These are phyloP conservation scores for Sphenopsis melanotis DNA, from an alignment of 2,797 vertebrate genomes.

Conservation along the genomic window DNA sequence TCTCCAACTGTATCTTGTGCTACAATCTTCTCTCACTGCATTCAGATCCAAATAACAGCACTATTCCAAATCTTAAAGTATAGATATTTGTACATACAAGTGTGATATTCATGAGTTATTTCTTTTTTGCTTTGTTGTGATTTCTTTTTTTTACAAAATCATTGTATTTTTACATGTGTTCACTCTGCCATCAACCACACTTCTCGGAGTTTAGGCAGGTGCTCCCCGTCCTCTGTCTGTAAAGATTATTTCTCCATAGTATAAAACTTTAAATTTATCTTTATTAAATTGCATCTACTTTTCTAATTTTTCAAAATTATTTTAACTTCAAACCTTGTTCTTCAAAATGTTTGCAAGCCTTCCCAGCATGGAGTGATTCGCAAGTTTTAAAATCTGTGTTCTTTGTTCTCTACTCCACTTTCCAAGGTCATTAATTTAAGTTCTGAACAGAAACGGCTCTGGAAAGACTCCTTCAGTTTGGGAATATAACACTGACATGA, in stretches of 20 bases:
- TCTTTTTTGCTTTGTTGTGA: not conserved
- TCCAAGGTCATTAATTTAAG: not conserved
- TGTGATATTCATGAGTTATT: not conserved
- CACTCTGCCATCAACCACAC: not conserved
- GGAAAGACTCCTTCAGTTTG: not conserved
- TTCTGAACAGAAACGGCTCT: not conserved
- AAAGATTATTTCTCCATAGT: not conserved
- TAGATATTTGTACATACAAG: not conserved
- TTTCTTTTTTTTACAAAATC: not conserved
- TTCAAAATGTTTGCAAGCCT: not conserved
- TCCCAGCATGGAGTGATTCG: not conserved
- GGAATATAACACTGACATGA: rapidly evolving
- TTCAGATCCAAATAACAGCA: not conserved
- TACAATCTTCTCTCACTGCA: not conserved
- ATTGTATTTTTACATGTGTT: not conserved
- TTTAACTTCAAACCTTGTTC: not conserved
- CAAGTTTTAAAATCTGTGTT: not conserved
- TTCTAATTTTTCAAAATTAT: not conserved
- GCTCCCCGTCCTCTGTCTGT: not conserved
- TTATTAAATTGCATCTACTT: not conserved
- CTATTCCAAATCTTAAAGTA: not conserved
- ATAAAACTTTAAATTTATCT: not conserved
- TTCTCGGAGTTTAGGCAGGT: not conserved
- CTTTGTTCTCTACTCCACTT: not conserved
- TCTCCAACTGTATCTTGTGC: not conserved